Conservation (phyloP, 1,140 invertebrate species). For the Leptinotarsa defecta region DNA sequence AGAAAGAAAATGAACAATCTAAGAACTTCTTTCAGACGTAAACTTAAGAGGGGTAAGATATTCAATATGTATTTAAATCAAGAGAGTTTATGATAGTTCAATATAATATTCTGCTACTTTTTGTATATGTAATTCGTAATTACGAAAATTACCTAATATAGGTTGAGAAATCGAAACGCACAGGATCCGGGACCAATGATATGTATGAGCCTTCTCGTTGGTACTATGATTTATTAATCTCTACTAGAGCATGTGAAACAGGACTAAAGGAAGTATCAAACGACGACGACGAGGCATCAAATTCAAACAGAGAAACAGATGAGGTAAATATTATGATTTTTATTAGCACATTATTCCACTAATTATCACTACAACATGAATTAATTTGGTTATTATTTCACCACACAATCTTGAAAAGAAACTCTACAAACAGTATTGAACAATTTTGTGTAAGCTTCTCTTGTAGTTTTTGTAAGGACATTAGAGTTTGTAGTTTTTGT, state of each 20-base stretch:
- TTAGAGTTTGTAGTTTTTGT: too few species aligned
- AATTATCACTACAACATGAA: neutral
- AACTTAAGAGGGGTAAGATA: neutral
- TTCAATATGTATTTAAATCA: neutral
- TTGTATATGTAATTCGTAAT: neutral
- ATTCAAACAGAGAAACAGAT: neutral
- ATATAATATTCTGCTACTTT: neutral
- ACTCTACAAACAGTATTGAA: neutral
- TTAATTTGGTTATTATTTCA: neutral
- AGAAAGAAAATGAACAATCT: neutral
- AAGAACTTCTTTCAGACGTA: neutral
- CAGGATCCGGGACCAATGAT: slow-evolving; percentile 13
- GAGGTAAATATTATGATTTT: neutral
- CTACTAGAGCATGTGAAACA: slow-evolving; percentile 24
- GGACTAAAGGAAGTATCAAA: slow-evolving; percentile 22
- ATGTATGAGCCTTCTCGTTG: slow-evolving; percentile 11
- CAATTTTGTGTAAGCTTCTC: too few species aligned
- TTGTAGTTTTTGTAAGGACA: too few species aligned
- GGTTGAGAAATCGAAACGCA: slow-evolving; percentile 18
- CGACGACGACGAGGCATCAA: neutral
- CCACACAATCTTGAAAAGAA: neutral
- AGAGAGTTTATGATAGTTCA: neutral
- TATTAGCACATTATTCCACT: neutral
- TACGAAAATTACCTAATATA: slow-evolving; percentile 12
- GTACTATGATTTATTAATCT: slow-evolving; percentile 19